Base-by-base conservation (phyloP, 2,113 vertebrate species). In the Donacobius atricapilla region DNA sequence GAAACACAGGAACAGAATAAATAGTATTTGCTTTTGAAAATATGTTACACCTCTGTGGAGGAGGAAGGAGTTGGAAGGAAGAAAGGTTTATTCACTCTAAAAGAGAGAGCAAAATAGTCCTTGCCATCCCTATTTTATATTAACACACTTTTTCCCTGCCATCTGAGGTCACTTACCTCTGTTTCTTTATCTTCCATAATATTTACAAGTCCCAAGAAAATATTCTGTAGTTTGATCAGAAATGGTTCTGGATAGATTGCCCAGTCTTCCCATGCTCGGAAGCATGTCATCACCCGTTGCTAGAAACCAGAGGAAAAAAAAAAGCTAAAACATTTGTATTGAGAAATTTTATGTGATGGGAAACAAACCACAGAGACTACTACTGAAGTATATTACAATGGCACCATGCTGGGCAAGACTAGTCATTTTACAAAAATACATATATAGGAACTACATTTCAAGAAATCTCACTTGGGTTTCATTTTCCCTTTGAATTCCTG, bases 221-320 rank as follows among this genome's bases (percentile, higher is more conserved):
- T 99, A 97, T 99, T 99, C 98, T 99, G 99, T 44, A 99, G 98
- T 98, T 99, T 99, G 97, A 99, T 99, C 92, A 99, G 98, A 98
- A 99, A 99, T 27, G 99, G 99, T 78, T 99, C 99, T n/a, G 99
- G 99, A 97, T 99, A 99, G 93, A 99, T 99, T 1, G 99, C 98
- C 99, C 99, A 99, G 94, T 99, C 99, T 96, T 99, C 99, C 99
- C 99, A 99, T 2, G 99, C 99, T 96, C 99, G 98, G 97, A 99
- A 99, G 98, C 99, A 99, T 6, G 99, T 98, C 99, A 99, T 99
- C 50, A 99, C 99, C 60, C 99, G 97, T 99, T 99, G 99, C 99
- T 99, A 96, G 83, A 98, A 97, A 87, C 50, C 56, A 95, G n/a
- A 95, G 79, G 71, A 50, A 94, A 96, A 90, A 91, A 94, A 44